Evolutionary conservation across 2,888 invertebrate species (phyloP), one percentile per base, ranked within the genome.

Genomic region (Danaus chrysippus): DNA sequence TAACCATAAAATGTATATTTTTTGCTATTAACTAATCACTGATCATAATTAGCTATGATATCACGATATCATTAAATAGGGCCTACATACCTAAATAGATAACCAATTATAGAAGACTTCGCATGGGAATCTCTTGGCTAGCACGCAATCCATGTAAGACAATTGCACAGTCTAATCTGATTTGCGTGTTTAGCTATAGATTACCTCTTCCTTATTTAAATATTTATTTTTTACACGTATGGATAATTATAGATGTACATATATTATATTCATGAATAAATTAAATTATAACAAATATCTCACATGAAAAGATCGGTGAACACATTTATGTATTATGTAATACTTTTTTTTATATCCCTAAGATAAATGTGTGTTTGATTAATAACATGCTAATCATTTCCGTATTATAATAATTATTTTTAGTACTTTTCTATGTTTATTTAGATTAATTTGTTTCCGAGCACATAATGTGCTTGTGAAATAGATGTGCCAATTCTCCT

Each of bases 91-190:
- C 65, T 61, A 59, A 58, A 62, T 70, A 67, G 65, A 63, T 65
- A 65, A 70, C 65, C 66, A 66, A 65, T 68, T 68, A 65, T 59
- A 19, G 62, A 65, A 63, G 56, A 58, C 56, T 55, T 63, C 54
- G 61, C 66, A 68, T 69, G 70, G 67, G 70, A 70, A 63, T 63
- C 54, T 54, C 46, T 59, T 58, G 62, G 64, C 63, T 63, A 61
- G 57, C 69, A 61, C 61, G 68, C 67, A 53, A 68, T 64, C 44
- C 34, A 57, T 63, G 63, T 59, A 61, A 64, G 62, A 63, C 64
- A 58, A 64, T 63, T 62, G 58, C 34, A 56, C 49, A 60, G 53
- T 46, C 43, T 62, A 59, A 63, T 56, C 54, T 54, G 53, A 59
- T 52, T 42, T 60, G 62, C 61, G 59, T 54, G 61, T 52, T 42